phyloP scores from a whole-genome alignment of 2,888 invertebrate genomes.

The Rhingia rostrata region DNA sequence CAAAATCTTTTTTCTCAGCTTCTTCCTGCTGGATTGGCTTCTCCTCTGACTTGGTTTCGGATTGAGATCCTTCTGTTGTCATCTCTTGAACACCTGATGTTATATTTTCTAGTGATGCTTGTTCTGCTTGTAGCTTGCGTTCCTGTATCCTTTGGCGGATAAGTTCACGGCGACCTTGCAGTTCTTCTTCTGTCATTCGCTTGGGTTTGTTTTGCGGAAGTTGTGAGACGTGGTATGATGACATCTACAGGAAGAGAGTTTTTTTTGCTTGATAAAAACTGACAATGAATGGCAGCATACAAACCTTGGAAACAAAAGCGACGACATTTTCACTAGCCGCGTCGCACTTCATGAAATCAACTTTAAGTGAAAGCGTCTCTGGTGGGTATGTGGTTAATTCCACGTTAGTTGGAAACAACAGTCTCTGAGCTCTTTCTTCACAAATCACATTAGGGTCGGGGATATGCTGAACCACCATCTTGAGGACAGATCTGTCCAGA shows the following conservation, averaged over 20 bases:
- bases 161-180: constrained; percentile 87
- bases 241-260: constrained; percentile 91
- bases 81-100: constrained; percentile 78
- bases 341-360: constrained; percentile 88
- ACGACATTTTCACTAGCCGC: constrained; percentile 86
- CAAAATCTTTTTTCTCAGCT: constrained; percentile 83
- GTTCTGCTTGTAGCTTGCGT: constrained; percentile 79
- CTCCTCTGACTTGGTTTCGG: constrained; percentile 5
- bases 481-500: constrained; percentile 90
- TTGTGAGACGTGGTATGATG: constrained; percentile 89
- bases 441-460: constrained; percentile 91
- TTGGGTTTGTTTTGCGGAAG: constrained; percentile 92
- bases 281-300: not conserved
- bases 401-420: constrained; percentile 89
- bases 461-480: constrained; percentile 91
- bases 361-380: constrained; percentile 88
- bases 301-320: constrained; percentile 82
- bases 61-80: constrained; percentile 60
- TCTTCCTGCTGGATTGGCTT: constrained; percentile 63
- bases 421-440: constrained; percentile 90
- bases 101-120: constrained; percentile 75
- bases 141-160: constrained; percentile 87
- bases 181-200: constrained; percentile 89
- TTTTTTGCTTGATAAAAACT: not conserved
- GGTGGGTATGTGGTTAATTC: constrained; percentile 87